These are phyloP conservation scores for Ceyx cyanopectus DNA, from an alignment of 2,113 vertebrate genomes.

Conservation along the genomic window DNA sequence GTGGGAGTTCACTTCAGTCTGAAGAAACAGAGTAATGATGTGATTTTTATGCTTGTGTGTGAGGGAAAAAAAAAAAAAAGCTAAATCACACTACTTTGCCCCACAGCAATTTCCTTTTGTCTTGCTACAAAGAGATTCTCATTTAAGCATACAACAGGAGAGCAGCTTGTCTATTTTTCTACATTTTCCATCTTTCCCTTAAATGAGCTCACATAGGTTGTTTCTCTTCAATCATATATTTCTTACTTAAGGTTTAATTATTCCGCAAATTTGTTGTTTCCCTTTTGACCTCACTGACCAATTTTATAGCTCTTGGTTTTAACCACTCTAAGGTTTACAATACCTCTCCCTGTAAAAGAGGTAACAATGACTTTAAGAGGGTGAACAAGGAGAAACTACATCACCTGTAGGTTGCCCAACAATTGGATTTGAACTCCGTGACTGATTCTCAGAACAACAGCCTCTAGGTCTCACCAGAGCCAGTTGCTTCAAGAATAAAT, in stretches of 20 bases:
- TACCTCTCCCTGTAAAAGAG: background rate
- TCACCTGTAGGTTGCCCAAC: background rate
- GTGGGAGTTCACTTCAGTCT: background rate
- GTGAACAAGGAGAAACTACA: background rate
- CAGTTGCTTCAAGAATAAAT: background rate
- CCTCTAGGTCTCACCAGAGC: background rate
- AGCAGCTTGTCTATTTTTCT: background rate
- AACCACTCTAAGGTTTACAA: background rate
- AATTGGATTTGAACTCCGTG: background rate
- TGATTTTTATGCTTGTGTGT: background rate
- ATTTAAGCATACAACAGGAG: background rate
- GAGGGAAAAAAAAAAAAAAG: background rate
- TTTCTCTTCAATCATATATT: background rate
- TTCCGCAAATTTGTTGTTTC: background rate
- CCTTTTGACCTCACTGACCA: background rate
- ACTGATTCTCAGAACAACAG: background rate
- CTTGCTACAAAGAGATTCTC: background rate
- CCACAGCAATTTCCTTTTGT: conserved; percentile 9
- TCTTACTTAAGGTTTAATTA: background rate
- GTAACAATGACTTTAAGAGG: background rate
- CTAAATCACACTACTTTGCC: background rate
- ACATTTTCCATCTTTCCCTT: background rate
- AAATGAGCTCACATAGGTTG: background rate
- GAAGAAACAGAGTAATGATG: background rate
- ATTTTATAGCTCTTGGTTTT: background rate